Evolutionary conservation across 2,113 vertebrate species (phyloP).

Genomic region (Phylloscopus trochiloides): DNA sequence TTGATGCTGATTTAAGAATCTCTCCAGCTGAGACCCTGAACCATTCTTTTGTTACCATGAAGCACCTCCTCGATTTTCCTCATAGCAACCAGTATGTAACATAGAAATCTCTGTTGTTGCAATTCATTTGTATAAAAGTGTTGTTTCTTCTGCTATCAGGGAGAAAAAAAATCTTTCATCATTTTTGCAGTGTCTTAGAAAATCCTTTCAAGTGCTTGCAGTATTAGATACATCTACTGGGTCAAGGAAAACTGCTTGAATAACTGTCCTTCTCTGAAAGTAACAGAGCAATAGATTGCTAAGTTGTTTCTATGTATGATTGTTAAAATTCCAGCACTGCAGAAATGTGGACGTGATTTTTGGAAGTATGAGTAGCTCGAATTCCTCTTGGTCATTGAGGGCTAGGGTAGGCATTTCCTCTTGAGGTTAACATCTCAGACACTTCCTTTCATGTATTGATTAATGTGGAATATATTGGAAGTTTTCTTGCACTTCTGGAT

Average conservation of each 20-base stretch:
- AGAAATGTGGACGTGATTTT: neutral
- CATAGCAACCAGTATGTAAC: constrained; percentile 95
- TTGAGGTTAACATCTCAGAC: neutral
- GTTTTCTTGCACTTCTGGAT: neutral
- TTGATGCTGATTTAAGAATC: constrained; percentile 94
- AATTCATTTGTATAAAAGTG: neutral
- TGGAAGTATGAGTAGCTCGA: neutral
- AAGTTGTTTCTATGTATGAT: neutral
- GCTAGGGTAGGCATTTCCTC: neutral
- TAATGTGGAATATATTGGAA: neutral
- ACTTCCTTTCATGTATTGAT: neutral
- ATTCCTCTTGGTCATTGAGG: neutral
- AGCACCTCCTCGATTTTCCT: constrained; percentile 96
- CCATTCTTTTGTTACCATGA: constrained; percentile 97
- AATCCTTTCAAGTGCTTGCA: neutral
- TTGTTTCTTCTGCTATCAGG: neutral
- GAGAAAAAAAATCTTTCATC: neutral
- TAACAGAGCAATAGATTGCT: neutral
- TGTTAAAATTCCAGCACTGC: neutral
- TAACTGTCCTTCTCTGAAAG: neutral
- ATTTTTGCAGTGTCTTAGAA: neutral
- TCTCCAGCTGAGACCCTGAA: constrained; percentile 88
- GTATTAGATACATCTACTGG: neutral
- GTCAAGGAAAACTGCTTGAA: neutral
- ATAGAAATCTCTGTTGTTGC: neutral